Conservation (phyloP, 2,888 invertebrate species). For the Hartigia nigra region DNA sequence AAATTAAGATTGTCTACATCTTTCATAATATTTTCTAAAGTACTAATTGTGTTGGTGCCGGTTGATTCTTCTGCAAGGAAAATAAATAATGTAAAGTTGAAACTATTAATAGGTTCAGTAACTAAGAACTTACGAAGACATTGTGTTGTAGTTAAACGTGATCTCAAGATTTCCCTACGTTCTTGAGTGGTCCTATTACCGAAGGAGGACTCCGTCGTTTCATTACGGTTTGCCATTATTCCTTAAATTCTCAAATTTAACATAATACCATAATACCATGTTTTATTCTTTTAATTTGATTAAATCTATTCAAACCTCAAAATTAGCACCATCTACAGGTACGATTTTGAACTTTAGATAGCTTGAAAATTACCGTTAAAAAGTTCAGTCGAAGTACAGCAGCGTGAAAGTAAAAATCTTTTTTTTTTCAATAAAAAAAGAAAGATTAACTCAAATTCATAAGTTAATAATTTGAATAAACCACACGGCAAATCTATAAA, state of each 20-base stretch:
- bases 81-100: slow-evolving; percentile 15
- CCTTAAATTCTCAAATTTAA: neutral
- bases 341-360: neutral
- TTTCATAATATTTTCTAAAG: slow-evolving; percentile 44
- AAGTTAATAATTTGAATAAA: neutral
- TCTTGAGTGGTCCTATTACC: slow-evolving; percentile 35
- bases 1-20: slow-evolving; percentile 46
- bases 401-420: neutral
- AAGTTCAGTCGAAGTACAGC: neutral
- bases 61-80: slow-evolving; percentile 43
- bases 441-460: neutral
- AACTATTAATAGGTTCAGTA: slow-evolving; percentile 4
- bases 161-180: slow-evolving; percentile 44
- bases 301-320: no score
- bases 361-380: neutral
- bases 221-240: neutral
- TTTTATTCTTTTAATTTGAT: no score
- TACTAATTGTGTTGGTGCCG: slow-evolving; percentile 35
- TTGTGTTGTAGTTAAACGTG: slow-evolving; percentile 32
- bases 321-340: no score
- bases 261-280: no score
- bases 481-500: neutral
- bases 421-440: neutral
- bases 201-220: neutral
- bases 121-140: slow-evolving; percentile 41